phyloP scores from a whole-genome alignment of 2,888 invertebrate genomes.

The Calameuta pallipes region DNA sequence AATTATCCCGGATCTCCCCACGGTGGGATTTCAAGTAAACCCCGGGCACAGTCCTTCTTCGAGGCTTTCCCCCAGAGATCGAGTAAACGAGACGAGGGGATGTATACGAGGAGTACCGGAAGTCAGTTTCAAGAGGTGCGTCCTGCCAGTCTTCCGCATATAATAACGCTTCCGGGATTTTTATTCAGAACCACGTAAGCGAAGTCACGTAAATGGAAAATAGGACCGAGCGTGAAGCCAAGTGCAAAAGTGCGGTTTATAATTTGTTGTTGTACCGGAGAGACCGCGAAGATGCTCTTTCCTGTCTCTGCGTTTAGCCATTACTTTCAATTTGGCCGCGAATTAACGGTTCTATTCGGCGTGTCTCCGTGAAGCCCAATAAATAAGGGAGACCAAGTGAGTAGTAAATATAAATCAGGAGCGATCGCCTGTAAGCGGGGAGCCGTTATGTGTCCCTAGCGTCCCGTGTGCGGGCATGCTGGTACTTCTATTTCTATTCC shows the following conservation, averaged over 20 bases:
- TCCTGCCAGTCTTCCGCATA: neutral
- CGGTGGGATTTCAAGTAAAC: neutral
- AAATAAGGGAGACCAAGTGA: conserved; percentile 63
- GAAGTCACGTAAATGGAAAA: neutral
- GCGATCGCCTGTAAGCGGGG: conserved; percentile 67
- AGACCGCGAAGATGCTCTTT: neutral
- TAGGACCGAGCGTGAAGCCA: neutral
- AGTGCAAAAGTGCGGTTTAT: neutral
- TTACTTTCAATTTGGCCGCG: conserved; percentile 64
- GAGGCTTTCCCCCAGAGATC: neutral
- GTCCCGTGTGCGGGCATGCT: conserved; percentile 63
- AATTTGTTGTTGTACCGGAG: neutral
- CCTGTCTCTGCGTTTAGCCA: conserved; percentile 32
- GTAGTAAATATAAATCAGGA: conserved; percentile 67
- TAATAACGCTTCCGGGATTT: neutral
- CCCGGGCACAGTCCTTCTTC: neutral
- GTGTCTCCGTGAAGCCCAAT: conserved; percentile 59
- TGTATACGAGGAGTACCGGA: neutral
- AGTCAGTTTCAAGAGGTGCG: neutral
- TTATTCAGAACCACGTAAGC: neutral
- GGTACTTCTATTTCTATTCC: conserved; percentile 21
- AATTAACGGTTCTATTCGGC: conserved; percentile 63
- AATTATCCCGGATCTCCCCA: neutral
- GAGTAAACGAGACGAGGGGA: neutral
- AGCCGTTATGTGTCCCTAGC: conserved; percentile 65